These are phyloP conservation scores for Microcebus murinus DNA, from an alignment of 2,113 vertebrate genomes.

Conservation along the genomic window DNA sequence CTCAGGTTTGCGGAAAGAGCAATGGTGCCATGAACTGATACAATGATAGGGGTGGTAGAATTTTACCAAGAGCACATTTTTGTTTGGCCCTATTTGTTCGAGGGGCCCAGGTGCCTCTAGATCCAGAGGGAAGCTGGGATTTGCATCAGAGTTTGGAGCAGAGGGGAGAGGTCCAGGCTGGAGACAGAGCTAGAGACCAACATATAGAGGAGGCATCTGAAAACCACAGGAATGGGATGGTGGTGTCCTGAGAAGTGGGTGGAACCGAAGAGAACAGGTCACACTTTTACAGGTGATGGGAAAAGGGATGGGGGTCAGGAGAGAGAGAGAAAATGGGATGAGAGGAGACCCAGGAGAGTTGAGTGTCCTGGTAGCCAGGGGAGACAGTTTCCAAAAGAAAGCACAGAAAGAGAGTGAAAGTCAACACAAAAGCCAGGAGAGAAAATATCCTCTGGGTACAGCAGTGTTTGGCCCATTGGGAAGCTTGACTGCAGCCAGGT, in stretches of 20 bases:
- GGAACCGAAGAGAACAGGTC: neutral
- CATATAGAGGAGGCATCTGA: rapidly evolving
- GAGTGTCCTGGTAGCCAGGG: neutral
- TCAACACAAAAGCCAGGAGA: neutral
- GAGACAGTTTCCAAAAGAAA: neutral
- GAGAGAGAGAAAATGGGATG: neutral
- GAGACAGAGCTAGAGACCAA: no score
- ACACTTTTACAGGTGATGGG: no score
- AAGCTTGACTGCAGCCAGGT: neutral
- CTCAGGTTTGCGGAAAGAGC: no score
- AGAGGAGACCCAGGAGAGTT: rapidly evolving
- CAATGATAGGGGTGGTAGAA: no score
- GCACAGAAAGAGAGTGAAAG: neutral
- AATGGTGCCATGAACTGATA: no score
- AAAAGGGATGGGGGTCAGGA: neutral
- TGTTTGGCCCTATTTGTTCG: no score
- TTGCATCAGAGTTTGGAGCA: neutral
- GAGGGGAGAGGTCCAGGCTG: no score
- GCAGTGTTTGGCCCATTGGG: neutral
- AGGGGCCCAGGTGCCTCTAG: no score
- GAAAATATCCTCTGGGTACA: no score
- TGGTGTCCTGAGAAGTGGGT: neutral
- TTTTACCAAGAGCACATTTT: no score
- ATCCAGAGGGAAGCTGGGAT: no score
- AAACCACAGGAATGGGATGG: no score